These are phyloP conservation scores for Hipposideros larvatus DNA, from an alignment of 2,797 vertebrate genomes.

Conservation along the genomic window DNA sequence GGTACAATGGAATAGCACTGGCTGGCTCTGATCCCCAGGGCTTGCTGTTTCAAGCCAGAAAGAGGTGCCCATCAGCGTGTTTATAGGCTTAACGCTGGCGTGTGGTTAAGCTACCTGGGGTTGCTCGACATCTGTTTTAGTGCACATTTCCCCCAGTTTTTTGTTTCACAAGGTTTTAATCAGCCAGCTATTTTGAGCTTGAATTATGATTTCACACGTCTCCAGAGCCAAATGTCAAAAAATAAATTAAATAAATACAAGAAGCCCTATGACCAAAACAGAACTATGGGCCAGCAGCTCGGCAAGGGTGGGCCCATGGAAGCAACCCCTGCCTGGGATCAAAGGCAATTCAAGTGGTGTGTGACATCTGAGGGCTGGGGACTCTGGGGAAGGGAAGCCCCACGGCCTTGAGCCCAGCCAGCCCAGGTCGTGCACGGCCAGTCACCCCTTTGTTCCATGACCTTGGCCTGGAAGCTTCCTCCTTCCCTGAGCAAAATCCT, in stretches of 20 bases:
- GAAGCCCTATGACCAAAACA: not conserved
- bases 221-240: constrained; percentile 50
- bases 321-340: not conserved
- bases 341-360: not conserved
- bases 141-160: not conserved
- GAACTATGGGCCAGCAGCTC: not conserved
- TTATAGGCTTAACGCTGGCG: constrained; percentile 59
- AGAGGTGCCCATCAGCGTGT: not conserved
- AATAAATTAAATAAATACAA: not conserved
- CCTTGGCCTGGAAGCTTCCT: constrained; percentile 25
- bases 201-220: constrained; percentile 59
- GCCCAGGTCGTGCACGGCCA: not conserved
- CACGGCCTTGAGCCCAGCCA: not conserved
- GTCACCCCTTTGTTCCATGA: not conserved
- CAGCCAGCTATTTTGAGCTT: constrained; percentile 40
- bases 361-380: not conserved
- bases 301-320: not conserved
- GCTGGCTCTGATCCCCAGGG: constrained; percentile 20
- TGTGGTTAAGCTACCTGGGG: constrained; percentile 53
- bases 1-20: not conserved
- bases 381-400: not conserved
- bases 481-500: constrained; percentile 12
- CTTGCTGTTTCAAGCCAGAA: constrained; percentile 28
- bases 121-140: constrained; percentile 52
- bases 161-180: constrained; percentile 61